Base-by-base conservation (phyloP, 2,888 invertebrate species). In the Philereme transversata region DNA sequence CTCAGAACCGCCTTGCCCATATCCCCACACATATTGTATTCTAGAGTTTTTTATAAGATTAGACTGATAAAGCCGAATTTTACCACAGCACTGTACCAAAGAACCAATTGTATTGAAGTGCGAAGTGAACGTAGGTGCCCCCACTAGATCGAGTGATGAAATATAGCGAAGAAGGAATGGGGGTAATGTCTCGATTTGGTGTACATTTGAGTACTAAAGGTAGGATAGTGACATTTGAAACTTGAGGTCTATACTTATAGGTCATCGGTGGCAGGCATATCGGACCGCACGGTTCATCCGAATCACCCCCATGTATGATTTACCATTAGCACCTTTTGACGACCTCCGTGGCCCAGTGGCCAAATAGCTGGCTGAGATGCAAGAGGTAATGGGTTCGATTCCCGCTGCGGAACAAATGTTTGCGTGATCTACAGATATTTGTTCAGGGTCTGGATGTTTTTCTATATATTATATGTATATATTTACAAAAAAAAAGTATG, bases 1-100 rank as follows among this genome's bases (percentile, higher is more conserved):
- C 92, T 71, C 74, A 91, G 68, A 40, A 92, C 92, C 0, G 92
- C 92, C 67, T 91, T 92, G 35, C 92, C 92, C 90, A 90, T 91
- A 73, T 90, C 90, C 60, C 92, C 92, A 69, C 92, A 92, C 92
- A 92, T 92, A 71, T 73, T 85, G 36, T 41, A 49, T n/a, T n/a
- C 8, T 34, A 35, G 3, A 9, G 3, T 34, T 66, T 55, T 60
- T 63, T 43, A 62, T 54, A 47, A 55, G 46, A 45, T 43, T 33
- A 55, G 49, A 56, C 35, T 50, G 53, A 43, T 51, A 41, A 22
- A 51, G 53, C 43, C 57, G 50, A 65, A 62, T 62, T 60, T 62
- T 57, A 57, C 40, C 36, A 60, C 67, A 47, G 56, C 55, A 70
- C 68, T 64, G 66, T 56, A 33, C 48, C 45, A 45, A 49, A 45